Conservation (phyloP, 2,797 vertebrate genomes). For the Poecilia velifera region DNA sequence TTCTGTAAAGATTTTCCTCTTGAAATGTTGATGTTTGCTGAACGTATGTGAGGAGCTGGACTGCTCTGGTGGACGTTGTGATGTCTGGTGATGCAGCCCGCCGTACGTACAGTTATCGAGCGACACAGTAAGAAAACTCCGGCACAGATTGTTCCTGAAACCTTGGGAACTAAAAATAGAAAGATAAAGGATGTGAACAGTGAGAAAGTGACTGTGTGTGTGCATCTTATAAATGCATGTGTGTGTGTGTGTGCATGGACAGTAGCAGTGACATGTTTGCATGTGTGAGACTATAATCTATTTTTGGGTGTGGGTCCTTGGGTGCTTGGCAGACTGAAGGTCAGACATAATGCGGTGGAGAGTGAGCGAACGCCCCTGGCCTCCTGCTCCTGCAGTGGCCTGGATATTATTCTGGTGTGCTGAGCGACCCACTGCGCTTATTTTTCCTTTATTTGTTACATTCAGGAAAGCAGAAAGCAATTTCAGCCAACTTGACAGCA, state of each 20-base stretch:
- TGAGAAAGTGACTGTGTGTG: slow-evolving; percentile 15
- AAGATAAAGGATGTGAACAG: slow-evolving; percentile 40
- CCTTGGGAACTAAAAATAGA: slow-evolving; percentile 50
- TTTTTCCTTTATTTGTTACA: slow-evolving; percentile 46
- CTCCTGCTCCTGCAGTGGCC: slow-evolving; percentile 51
- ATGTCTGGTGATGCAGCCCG: slow-evolving; percentile 40
- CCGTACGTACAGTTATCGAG: neutral
- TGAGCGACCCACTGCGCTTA: slow-evolving; percentile 34
- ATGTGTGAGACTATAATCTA: slow-evolving; percentile 63
- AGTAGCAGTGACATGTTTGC: slow-evolving; percentile 50
- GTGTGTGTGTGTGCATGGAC: slow-evolving; percentile 15
- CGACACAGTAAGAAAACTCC: slow-evolving; percentile 31
- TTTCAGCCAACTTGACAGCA: slow-evolving; percentile 20
- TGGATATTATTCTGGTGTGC: slow-evolving; percentile 58
- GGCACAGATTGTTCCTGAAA: slow-evolving; percentile 27
- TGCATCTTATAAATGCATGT: slow-evolving; percentile 5
- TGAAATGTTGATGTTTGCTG: slow-evolving; percentile 13
- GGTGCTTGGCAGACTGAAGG: slow-evolving; percentile 70
- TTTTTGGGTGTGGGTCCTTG: slow-evolving; percentile 57
- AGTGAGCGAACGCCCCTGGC: slow-evolving; percentile 60
- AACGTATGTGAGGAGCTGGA: slow-evolving; percentile 34
- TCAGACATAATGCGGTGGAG: slow-evolving; percentile 69
- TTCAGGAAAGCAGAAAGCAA: slow-evolving; percentile 16
- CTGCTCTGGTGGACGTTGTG: slow-evolving; percentile 10
- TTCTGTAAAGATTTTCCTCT: neutral